phyloP scores from a whole-genome alignment of 2,113 vertebrate genomes.

The Tautogolabrus adspersus region DNA sequence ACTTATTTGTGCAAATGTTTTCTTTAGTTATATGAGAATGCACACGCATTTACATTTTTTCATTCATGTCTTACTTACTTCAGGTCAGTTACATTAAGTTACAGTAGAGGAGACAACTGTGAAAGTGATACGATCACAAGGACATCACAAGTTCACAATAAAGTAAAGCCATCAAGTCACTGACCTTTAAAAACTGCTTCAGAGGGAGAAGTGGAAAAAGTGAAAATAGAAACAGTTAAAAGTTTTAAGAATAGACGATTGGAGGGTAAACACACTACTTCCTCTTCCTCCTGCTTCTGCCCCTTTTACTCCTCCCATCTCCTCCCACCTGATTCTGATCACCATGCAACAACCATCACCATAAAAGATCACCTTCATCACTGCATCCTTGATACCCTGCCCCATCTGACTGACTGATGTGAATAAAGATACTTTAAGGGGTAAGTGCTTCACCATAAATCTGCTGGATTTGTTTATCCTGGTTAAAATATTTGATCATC shows the following conservation, averaged over 20 bases:
- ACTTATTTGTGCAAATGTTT: too few species aligned
- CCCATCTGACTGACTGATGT: constrained; percentile 32
- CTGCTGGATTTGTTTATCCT: background rate
- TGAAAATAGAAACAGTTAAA: constrained; percentile 18
- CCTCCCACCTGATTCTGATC: constrained; percentile 27
- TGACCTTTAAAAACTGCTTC: constrained; percentile 19
- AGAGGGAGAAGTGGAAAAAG: constrained; percentile 21
- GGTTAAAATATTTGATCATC: constrained; percentile 10
- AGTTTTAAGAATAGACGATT: background rate
- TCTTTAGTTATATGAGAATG: too few species aligned
- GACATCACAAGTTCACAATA: constrained; percentile 28
- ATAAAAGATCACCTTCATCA: constrained; percentile 50
- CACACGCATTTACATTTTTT: too few species aligned
- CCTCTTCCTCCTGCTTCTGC: constrained; percentile 28
- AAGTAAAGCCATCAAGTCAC: background rate
- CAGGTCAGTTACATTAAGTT: too few species aligned
- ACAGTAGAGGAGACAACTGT: constrained; percentile 1
- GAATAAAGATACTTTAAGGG: constrained; percentile 51
- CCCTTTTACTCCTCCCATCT: constrained; percentile 39
- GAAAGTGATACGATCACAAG: constrained; percentile 32
- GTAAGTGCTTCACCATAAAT: constrained; percentile 45
- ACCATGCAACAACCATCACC: constrained; percentile 33
- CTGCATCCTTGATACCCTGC: constrained; percentile 4
- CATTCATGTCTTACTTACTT: too few species aligned
- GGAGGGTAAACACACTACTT: constrained; percentile 10